Base-by-base conservation (phyloP, 2,888 invertebrate genomes). In the Drosophila hawaiiensis region DNA sequence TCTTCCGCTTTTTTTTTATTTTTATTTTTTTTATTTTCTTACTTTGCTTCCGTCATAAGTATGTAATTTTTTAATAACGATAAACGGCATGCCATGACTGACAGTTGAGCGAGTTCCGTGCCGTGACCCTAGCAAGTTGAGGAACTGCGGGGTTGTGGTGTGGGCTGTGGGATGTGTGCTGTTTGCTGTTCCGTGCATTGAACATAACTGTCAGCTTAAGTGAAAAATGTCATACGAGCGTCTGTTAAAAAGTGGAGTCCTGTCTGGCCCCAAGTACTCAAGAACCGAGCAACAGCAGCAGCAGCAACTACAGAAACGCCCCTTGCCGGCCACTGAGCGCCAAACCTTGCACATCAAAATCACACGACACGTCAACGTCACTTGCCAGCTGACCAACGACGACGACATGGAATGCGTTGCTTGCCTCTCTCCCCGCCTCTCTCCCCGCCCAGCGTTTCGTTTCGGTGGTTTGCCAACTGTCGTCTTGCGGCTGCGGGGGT, bases 181-280 rank as follows among this genome's bases (percentile, higher is more conserved):
- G 64, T 53, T 64, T 65, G 63, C 54, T 52, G 39, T 33, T 31
- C 58, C 61, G 61, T 68, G 68, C 67, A 72, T 77, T 74, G 85
- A 78, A 90, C 89, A 89, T 90, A 83, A 75, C 81, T 89, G 91
- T 84, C 87, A 87, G 84, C 91, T 89, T 89, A 89, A 91, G 91
- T 91, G 85, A 91, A 91, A 91, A 91, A 89, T 89, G 90, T 91
- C 90, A 90, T 89, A 89, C 76, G 80, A 76, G 79, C 82, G 83
- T 82, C 83, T 80, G 78, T 66, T 63, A 58, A 53, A 70, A 73
- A 73, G 60, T 62, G 58, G 60, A 66, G 58, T 59, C 53, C 31
- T 63, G 67, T 73, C 73, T 60, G 68, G 59, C 65, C 68, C 47
- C 62, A 62, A 72, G 58, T 61, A 37, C 65, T 64, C 63, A 56